A percentile compares a stretch with the other conserved stretches of the same genome.
Evolutionary conservation across 2,113 vertebrate genomes (phyloP).

Genomic region (Protobothrops mucrosquamatus): DNA sequence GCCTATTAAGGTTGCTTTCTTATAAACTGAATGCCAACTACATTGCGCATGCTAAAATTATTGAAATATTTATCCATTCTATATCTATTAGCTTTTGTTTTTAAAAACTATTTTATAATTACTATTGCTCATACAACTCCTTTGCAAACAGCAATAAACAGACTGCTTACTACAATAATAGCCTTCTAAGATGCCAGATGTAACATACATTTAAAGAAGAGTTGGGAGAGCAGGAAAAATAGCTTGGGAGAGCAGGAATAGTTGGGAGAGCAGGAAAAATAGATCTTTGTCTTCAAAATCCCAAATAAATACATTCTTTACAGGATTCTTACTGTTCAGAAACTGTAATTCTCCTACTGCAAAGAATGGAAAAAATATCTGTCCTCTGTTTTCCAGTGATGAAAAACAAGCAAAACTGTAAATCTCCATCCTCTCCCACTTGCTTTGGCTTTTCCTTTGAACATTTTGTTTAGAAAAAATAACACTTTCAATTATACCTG

Average conservation of each 20-base stretch:
- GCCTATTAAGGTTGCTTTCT: neutral
- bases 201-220: neutral
- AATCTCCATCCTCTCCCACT: neutral
- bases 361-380: constrained; percentile 3
- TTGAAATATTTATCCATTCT: neutral
- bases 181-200: neutral
- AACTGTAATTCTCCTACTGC: neutral
- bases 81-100: neutral
- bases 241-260: neutral
- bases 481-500: neutral
- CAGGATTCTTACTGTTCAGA: neutral
- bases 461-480: neutral
- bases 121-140: neutral
- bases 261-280: neutral
- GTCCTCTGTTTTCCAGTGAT: neutral
- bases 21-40: neutral
- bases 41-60: neutral
- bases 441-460: constrained; percentile 3
- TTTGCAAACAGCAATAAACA: neutral
- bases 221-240: neutral
- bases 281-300: neutral
- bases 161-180: neutral
- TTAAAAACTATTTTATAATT: neutral
- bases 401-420: neutral
- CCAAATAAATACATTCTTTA: constrained; percentile 1